Evolutionary conservation across 2,113 vertebrate species (phyloP), one percentile per base, ranked within the genome.

Genomic region (Daubentonia madagascariensis): DNA sequence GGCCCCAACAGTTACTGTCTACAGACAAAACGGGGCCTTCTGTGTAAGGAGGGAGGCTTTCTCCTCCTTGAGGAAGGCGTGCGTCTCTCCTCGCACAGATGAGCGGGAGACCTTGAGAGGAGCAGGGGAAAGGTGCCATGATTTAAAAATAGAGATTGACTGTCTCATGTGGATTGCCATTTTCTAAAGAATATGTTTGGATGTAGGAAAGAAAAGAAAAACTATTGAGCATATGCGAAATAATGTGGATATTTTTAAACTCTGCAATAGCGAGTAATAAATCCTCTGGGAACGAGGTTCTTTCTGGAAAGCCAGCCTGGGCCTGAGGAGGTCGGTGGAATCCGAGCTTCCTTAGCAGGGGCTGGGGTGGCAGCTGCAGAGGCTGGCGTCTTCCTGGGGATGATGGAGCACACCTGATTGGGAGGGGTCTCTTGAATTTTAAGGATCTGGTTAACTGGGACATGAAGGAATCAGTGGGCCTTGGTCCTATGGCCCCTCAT

Each of bases 201-300:
- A 25, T 9, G 7, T 68, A 63, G 76, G 73, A 50, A 59, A 57
- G 17, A 17, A 57, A 54, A 84, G 37, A 17, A 25, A 12, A 22
- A 52, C 6, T 11, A 6, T 1, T 20, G 70, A 84, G 23, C 22
- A 28, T 0, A 6, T 8, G 30, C 12, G 52, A 80, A 43, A 0
- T 8, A 45, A 8, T 0, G 4, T 14, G 17, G 61, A 25, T 1
- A 7, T 57, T 16, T 86, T 40, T 6, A 40, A 30, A 23, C 16
- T 3, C 1, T 17, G 8, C 0, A 1, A 43, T 1, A 2, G 1
- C 5, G 0, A 18, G 61, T 8, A 16, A 9, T 8, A 20, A 45
- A 3, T 32, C 17, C 8, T 35, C 52, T 0, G 5, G 10, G 54
- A 54, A 22, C 0, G 11, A 37, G 40, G 30, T 0, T 4, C 37